These are phyloP conservation scores for Dasysyrphus tricinctus DNA, from an alignment of 2,888 invertebrate genomes.

Conservation along the genomic window DNA sequence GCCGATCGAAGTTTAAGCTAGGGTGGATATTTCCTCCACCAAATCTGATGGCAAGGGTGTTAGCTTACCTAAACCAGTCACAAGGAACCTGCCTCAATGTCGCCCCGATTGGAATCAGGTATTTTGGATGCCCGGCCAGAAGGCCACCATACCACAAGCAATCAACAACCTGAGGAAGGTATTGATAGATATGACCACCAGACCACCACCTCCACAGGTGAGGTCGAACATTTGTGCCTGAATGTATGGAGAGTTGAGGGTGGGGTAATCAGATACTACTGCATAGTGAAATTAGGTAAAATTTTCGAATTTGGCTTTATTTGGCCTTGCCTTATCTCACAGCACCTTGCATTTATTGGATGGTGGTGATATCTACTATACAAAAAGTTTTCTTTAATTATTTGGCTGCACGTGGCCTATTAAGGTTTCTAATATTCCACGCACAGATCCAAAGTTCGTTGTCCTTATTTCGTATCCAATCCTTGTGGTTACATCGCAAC, in stretches of 20 bases:
- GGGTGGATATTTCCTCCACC: background rate
- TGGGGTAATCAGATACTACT: slow-evolving; percentile 4
- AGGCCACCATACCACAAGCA: background rate
- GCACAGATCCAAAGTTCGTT: no score
- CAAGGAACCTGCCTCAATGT: background rate
- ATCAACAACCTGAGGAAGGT: background rate
- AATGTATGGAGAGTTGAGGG: background rate
- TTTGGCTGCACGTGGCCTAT: no score
- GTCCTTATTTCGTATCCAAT: no score
- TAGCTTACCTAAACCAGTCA: slow-evolving; percentile 20
- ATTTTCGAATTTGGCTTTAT: no score
- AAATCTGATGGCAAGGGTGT: slow-evolving; percentile 1
- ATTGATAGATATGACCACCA: slow-evolving; percentile 10
- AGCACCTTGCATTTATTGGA: no score
- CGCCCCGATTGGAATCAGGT: background rate
- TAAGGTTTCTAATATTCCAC: no score
- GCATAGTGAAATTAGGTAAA: no score
- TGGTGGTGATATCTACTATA: no score
- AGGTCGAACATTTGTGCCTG: background rate
- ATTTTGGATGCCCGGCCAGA: slow-evolving; percentile 37
- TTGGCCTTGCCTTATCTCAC: no score
- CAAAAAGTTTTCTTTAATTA: no score
- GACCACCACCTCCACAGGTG: background rate
- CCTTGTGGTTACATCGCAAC: no score
- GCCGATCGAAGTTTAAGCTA: no score